Evolutionary conservation across 2,888 invertebrate species (phyloP), one percentile per base, ranked within the genome.

Genomic region (Apeira syringaria): DNA sequence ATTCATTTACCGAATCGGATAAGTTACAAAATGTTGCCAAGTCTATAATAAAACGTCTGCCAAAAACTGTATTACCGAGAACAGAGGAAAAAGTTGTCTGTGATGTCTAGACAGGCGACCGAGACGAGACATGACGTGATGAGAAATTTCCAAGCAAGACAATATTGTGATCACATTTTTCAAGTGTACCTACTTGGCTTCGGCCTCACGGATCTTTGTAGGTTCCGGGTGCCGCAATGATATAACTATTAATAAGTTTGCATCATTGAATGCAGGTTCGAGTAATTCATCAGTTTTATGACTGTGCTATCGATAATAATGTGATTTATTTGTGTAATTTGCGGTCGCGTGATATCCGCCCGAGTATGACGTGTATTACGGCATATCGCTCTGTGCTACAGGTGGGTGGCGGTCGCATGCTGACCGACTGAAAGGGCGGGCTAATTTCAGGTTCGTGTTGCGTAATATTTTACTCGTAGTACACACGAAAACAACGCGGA

Each of bases 1-100:
- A 86, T 88, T 88, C 85, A 87, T 82, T 84, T 80, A 78, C 74
- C 74, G 56, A 73, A 74, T 73, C 68, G 72, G 73, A 80, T 78
- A 78, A 79, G 74, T 78, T 69, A 67, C 66, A 67, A 68, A 51
- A 72, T 70, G 74, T 79, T 87, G 88, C 85, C 87, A 88, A 85
- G 77, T 77, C 62, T 75, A 75, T 80, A 72, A 77, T 72, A 74
- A 74, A 64, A 66, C 64, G 64, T 68, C 79, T 87, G 87, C 86
- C 87, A 87, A 86, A 83, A 80, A 73, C 68, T 76, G 74, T 83
- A 81, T 80, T 86, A 85, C 85, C 74, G 75, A 79, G 85, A 83
- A 84, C 56, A 80, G 81, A 6, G 75, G 77, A 79, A 39, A 64
- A 80, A 77, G 61, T 73, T 68, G 61, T 70, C 64, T 67, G 64